A percentile compares a stretch with the other conserved stretches of the same genome.
Evolutionary conservation across 2,797 vertebrate species (phyloP).

Genomic region (Adrianichthys oophorus): DNA sequence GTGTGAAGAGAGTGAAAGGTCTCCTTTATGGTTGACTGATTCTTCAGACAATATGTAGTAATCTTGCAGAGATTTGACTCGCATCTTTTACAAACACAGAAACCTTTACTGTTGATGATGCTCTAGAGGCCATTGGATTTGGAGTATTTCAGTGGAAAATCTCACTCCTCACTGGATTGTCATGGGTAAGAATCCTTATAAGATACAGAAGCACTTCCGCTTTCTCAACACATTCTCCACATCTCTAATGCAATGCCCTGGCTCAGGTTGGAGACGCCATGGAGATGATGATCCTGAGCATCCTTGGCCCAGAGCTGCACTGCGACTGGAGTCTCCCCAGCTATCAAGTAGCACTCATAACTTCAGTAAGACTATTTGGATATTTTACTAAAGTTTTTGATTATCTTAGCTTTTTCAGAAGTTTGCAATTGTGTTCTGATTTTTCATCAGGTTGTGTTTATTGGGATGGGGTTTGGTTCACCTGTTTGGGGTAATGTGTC

Average conservation of each 20-base stretch:
- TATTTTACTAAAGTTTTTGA: neutral
- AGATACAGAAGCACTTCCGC: neutral
- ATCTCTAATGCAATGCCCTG: neutral
- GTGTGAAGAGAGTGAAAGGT: neutral
- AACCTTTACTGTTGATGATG: constrained; percentile 88
- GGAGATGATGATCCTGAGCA: constrained; percentile 94
- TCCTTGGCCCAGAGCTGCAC: constrained; percentile 88
- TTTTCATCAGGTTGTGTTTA: constrained; percentile 83
- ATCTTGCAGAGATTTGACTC: no score
- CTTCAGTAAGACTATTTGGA: constrained; percentile 78
- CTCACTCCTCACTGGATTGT: constrained; percentile 83
- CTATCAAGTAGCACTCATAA: constrained; percentile 88
- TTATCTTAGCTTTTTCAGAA: neutral
- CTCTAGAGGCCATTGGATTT: constrained; percentile 89
- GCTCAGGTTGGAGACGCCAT: constrained; percentile 88
- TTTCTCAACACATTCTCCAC: neutral
- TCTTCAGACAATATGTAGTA: neutral
- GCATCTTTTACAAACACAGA: constrained; percentile 61
- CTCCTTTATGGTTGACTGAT: neutral
- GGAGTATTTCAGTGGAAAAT: constrained; percentile 91
- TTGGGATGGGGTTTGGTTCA: constrained; percentile 87
- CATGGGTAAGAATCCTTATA: constrained; percentile 81
- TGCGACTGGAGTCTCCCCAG: constrained; percentile 88
- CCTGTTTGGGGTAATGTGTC: constrained; percentile 86
- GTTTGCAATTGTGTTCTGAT: neutral